Percentiles rank a stretch among this genome's conserved stretches.
Conservation (phyloP, 2,113 vertebrate genomes). For the Sitta europaea region DNA sequence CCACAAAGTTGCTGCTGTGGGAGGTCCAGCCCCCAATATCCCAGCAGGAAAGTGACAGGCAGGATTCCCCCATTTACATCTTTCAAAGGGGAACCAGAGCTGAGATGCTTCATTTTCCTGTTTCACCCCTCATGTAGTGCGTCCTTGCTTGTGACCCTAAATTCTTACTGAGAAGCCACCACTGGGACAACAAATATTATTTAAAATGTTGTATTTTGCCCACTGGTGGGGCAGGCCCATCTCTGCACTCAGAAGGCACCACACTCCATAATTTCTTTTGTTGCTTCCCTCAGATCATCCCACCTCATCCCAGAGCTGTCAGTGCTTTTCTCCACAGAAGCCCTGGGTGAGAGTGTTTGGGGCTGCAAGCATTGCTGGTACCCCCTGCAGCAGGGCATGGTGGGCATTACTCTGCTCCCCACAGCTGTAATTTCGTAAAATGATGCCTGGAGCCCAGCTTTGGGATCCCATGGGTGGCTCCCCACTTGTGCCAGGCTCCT, state of each 20-base stretch:
- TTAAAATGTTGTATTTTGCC: not conserved
- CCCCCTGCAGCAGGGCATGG: not conserved
- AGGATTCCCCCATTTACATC: not conserved
- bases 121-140: not conserved
- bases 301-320: not conserved
- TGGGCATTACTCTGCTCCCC: not conserved
- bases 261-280: not conserved
- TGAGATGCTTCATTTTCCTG: not conserved
- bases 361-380: not conserved
- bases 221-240: fast-evolving
- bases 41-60: fast-evolving
- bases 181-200: not conserved
- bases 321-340: fast-evolving
- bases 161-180: not conserved
- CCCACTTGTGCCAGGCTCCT: not conserved
- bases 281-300: not conserved
- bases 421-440: not conserved
- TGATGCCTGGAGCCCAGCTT: not conserved
- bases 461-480: not conserved
- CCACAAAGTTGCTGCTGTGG: fast-evolving
- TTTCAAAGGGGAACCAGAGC: fast-evolving
- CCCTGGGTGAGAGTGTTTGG: fast-evolving
- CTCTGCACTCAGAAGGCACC: too few relatives aligned
- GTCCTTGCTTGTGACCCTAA: not conserved
- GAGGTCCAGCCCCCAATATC: not conserved